Percentiles rank a stretch among this genome's conserved stretches.
Evolutionary conservation across 2,797 vertebrate genomes (phyloP).

Genomic region (Hemitrygon akajei): DNA sequence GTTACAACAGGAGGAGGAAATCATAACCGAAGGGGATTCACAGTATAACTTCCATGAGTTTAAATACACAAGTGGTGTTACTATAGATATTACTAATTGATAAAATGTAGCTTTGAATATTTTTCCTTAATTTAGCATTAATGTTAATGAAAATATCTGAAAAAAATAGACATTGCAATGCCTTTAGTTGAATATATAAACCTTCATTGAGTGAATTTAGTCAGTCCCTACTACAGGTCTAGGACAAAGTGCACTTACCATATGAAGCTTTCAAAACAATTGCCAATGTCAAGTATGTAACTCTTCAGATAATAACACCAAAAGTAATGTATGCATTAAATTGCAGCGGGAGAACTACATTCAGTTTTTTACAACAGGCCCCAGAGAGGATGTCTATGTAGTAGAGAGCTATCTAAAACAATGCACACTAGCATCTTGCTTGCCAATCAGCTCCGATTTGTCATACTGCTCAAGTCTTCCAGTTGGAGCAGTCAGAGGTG

Average conservation of each 20-base stretch:
- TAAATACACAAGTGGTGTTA: not conserved
- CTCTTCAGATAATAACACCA: not conserved
- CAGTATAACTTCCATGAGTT: not conserved
- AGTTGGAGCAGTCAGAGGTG: too few species aligned
- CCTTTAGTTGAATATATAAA: not conserved
- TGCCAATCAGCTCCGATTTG: too few species aligned
- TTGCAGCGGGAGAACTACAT: not conserved
- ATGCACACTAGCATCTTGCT: too few species aligned
- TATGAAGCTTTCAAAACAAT: not conserved
- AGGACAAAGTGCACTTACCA: not conserved
- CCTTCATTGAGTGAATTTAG: not conserved
- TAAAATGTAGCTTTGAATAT: not conserved
- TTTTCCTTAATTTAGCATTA: not conserved
- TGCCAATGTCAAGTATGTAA: not conserved
- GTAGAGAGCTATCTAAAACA: not conserved
- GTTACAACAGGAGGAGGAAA: not conserved
- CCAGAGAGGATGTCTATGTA: not conserved
- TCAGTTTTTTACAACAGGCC: not conserved
- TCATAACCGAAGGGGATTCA: not conserved
- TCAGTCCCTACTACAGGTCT: not conserved
- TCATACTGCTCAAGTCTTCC: too few species aligned
- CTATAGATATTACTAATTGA: too few species aligned
- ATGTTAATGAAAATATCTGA: not conserved
- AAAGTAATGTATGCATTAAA: not conserved
- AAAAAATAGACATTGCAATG: not conserved